Percentiles rank a stretch among this genome's conserved stretches.
Conservation (phyloP, 2,888 invertebrate genomes). For the Nasonovia ribisnigri region DNA sequence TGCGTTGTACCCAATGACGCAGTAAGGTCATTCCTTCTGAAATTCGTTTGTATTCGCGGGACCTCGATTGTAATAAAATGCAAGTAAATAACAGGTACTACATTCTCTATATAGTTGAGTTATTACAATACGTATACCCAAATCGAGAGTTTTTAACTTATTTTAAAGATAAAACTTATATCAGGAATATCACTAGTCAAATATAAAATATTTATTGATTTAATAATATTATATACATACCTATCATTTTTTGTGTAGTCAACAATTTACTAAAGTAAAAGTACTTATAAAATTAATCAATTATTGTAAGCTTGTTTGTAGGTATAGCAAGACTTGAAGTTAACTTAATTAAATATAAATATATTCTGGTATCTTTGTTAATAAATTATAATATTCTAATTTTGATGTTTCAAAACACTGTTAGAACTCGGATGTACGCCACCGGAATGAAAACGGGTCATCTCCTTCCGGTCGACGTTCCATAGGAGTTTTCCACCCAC, state of each 20-base stretch:
- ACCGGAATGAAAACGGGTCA: constrained; percentile 33
- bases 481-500: not conserved
- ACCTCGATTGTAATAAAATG: constrained; percentile 42
- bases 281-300: not conserved
- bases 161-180: not conserved
- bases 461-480: constrained; percentile 14
- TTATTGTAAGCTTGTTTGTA: not conserved
- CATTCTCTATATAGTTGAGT: constrained; percentile 6
- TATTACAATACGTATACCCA: not conserved
- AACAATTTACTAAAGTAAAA: not conserved
- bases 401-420: not conserved
- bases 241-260: not conserved
- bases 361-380: not conserved
- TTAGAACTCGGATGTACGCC: constrained; percentile 11
- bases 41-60: constrained; percentile 34
- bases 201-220: constrained; percentile 1
- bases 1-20: constrained; percentile 40
- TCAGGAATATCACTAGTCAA: not conserved
- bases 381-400: not conserved
- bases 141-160: not conserved
- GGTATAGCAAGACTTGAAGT: not conserved
- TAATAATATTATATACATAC: not conserved
- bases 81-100: not conserved
- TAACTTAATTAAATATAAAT: not conserved
- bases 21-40: constrained; percentile 52